Evolutionary conservation across 2,113 vertebrate species (phyloP).

Genomic region (Boulengeromyrus knoepffleri): DNA sequence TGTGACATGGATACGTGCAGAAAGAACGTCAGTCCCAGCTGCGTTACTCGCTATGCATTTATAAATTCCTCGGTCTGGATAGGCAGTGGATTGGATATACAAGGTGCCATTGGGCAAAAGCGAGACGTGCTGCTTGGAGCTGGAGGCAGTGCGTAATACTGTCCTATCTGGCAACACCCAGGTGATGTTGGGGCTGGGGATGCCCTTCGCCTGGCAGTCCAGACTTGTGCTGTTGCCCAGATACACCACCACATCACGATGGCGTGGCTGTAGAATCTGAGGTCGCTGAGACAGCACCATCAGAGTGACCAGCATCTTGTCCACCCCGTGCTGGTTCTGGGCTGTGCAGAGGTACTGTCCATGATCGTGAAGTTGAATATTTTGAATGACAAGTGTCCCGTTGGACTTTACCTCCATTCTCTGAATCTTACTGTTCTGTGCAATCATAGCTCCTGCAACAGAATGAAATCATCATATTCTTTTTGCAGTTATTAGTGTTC

Average conservation of each 20-base stretch:
- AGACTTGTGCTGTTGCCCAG: slow-evolving; percentile 65
- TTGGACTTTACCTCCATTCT: slow-evolving; percentile 77
- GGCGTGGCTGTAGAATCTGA: slow-evolving; percentile 57
- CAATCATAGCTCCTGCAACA: slow-evolving; percentile 64
- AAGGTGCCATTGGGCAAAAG: slow-evolving; percentile 70
- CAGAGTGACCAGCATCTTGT: slow-evolving; percentile 57
- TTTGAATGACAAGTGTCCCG: slow-evolving; percentile 72
- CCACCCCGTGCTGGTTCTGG: slow-evolving; percentile 69
- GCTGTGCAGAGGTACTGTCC: slow-evolving; percentile 78
- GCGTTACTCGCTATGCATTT: slow-evolving; percentile 76
- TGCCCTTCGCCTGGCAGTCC: slow-evolving; percentile 70
- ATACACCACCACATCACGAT: slow-evolving; percentile 64
- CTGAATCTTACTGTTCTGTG: slow-evolving; percentile 59
- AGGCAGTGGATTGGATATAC: slow-evolving; percentile 57
- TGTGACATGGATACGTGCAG: slow-evolving; percentile 68
- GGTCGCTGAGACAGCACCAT: slow-evolving; percentile 66
- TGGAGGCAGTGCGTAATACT: slow-evolving; percentile 37
- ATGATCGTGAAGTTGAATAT: slow-evolving; percentile 62
- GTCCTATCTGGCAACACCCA: slow-evolving; percentile 76
- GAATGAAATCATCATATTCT: slow-evolving; percentile 8
- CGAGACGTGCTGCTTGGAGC: slow-evolving; percentile 47
- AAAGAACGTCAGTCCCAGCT: slow-evolving; percentile 68
- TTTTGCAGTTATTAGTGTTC: not conserved
- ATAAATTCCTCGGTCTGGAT: slow-evolving; percentile 73
- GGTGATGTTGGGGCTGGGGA: slow-evolving; percentile 65